These are phyloP conservation scores for Corythaixoides concolor DNA, from an alignment of 2,113 vertebrate species.

Conservation along the genomic window DNA sequence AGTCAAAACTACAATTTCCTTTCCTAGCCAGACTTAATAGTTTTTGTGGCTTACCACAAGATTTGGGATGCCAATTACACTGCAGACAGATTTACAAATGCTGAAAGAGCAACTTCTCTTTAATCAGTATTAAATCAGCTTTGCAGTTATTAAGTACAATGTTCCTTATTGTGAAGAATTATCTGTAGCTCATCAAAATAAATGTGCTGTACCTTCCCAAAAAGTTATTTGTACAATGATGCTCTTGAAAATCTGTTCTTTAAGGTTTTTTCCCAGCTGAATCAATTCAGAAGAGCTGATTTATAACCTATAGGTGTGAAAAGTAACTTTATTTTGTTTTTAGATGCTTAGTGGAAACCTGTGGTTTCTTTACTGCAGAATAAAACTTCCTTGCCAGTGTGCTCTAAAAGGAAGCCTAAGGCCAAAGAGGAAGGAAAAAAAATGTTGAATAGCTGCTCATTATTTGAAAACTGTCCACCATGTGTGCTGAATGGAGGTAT, in stretches of 20 bases:
- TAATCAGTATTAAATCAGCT: constrained; percentile 59
- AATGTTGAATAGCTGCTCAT: not conserved
- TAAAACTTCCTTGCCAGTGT: not conserved
- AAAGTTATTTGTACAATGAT: not conserved
- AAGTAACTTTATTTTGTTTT: not conserved
- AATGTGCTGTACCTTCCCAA: not conserved
- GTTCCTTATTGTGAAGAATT: constrained; percentile 32
- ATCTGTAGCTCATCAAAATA: not conserved
- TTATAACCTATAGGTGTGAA: not conserved
- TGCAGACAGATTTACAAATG: constrained; percentile 61
- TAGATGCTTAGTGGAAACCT: not conserved
- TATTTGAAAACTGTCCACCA: not conserved
- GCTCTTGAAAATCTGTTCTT: not conserved
- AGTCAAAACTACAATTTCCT: constrained; percentile 48
- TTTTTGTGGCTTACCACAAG: constrained; percentile 72
- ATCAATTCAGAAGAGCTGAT: not conserved
- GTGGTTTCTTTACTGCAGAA: not conserved
- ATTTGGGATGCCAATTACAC: constrained; percentile 66
- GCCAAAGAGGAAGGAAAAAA: not conserved
- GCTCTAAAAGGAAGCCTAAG: not conserved
- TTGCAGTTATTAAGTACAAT: constrained; percentile 23
- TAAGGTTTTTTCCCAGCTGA: not conserved
- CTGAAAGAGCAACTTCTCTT: constrained; percentile 44
- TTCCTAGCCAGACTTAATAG: constrained; percentile 43
- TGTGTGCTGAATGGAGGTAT: not conserved